A percentile compares a stretch with the other conserved stretches of the same genome.
phyloP scores from a whole-genome alignment of 53 echinoderm and acorn worm genomes.

The Actinopyga echinites region DNA sequence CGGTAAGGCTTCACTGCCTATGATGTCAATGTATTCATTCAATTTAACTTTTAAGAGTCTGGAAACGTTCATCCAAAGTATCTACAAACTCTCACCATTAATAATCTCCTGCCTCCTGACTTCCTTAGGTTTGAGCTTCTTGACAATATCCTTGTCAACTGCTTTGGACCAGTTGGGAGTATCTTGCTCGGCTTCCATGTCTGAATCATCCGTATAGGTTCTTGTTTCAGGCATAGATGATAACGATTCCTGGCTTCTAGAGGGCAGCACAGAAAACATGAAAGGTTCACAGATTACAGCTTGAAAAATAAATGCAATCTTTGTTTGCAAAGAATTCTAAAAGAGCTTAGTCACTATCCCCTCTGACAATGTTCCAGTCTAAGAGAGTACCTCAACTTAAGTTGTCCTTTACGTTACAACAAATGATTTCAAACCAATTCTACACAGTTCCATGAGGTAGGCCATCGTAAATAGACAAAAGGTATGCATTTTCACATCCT shows the following conservation, averaged over 20 bases:
- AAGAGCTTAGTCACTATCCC: too few species aligned
- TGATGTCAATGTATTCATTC: too few species aligned
- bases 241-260: conserved; percentile 76
- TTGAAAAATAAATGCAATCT: too few species aligned
- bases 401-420: too few species aligned
- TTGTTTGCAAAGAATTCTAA: too few species aligned
- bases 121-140: conserved; percentile 88
- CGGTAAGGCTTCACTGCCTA: too few species aligned
- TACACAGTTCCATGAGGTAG: too few species aligned
- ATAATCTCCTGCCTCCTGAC: conserved; percentile 94
- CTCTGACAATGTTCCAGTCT: too few species aligned
- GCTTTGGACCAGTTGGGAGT: conserved; percentile 84
- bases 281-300: not conserved
- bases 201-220: conserved; percentile 74
- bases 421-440: too few species aligned
- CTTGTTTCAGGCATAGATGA: conserved; percentile 13
- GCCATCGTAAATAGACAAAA: too few species aligned
- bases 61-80: not conserved
- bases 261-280: not conserved
- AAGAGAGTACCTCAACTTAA: too few species aligned
- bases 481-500: too few species aligned
- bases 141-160: conserved; percentile 89
- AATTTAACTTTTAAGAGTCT: not conserved
- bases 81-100: conserved; percentile 71
- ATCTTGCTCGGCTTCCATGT: conserved; percentile 82